A percentile compares a stretch with the other conserved stretches of the same genome.
Conservation (phyloP, 35 echinoderm and acorn worm species). For the Diadema setosum region DNA sequence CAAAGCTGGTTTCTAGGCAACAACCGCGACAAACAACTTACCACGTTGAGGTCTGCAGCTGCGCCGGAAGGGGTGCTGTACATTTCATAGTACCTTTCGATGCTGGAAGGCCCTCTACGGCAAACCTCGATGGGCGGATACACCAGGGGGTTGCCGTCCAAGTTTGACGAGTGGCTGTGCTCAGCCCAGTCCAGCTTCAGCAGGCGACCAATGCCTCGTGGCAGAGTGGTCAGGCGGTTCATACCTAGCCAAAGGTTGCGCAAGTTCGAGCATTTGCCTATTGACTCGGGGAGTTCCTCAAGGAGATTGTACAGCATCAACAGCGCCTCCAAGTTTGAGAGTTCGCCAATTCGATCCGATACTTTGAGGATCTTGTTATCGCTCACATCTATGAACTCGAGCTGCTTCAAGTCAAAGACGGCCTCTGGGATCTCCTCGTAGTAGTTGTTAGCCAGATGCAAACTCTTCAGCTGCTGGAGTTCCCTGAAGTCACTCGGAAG, state of each 20-base stretch:
- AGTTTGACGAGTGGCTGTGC: conserved; percentile 55
- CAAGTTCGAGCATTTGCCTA: conserved; percentile 61
- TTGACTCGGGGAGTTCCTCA: conserved; percentile 49
- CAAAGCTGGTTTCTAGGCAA: no score
- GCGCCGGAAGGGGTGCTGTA: background rate
- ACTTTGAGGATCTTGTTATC: conserved; percentile 78
- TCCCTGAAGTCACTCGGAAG: conserved; percentile 57
- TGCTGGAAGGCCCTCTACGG: conserved; percentile 45
- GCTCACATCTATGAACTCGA: conserved; percentile 73
- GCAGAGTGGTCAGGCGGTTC: conserved; percentile 60
- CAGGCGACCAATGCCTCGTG: conserved; percentile 62
- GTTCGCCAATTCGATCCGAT: conserved; percentile 39
- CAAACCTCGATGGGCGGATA: conserved; percentile 84
- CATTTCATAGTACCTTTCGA: conserved; percentile 64
- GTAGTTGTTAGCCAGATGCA: conserved; percentile 94
- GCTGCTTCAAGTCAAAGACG: conserved; percentile 64
- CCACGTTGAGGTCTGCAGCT: background rate
- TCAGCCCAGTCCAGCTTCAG: conserved; percentile 71
- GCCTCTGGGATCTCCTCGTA: conserved; percentile 58
- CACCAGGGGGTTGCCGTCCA: conserved; percentile 75
- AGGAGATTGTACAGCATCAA: conserved; percentile 77
- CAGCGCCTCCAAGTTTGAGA: conserved; percentile 42
- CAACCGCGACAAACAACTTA: background rate
- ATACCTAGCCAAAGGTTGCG: conserved; percentile 85
- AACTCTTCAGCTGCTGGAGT: conserved; percentile 55